These are phyloP conservation scores for Heliconius hermathena DNA, from an alignment of 1,140 invertebrate species.

Conservation along the genomic window DNA sequence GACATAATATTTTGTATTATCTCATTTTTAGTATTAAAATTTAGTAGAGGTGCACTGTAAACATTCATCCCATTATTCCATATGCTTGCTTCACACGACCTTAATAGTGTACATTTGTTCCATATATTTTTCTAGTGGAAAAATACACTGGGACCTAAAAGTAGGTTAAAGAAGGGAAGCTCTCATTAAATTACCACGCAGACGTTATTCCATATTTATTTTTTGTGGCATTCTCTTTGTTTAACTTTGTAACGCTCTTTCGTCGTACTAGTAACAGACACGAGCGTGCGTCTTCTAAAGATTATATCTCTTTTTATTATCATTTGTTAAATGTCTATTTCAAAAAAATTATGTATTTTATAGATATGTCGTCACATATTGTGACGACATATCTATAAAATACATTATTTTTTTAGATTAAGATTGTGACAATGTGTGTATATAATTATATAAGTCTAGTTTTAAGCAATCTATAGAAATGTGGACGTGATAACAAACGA, in stretches of 20 bases:
- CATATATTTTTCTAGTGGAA: not conserved
- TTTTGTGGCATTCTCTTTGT: not conserved
- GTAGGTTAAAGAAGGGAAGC: slow-evolving; percentile 19
- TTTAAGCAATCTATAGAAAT: no score
- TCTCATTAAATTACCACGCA: slow-evolving; percentile 24
- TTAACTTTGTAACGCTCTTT: slow-evolving; percentile 9
- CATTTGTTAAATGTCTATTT: no score
- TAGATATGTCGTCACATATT: no score
- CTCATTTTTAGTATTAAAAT: not conserved
- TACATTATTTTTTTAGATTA: no score
- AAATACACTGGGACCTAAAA: not conserved
- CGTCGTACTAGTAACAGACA: not conserved
- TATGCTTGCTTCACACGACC: not conserved
- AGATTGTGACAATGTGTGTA: no score
- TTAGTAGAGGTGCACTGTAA: not conserved
- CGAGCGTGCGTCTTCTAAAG: not conserved
- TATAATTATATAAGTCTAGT: no score
- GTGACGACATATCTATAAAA: no score
- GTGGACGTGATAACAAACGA: no score
- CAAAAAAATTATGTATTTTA: no score
- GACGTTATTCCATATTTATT: slow-evolving; percentile 7
- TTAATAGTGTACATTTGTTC: not conserved
- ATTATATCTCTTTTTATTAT: not conserved
- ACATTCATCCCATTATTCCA: not conserved
- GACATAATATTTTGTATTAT: no score